Conservation (phyloP, 2,113 vertebrate genomes). For the Channa argus region DNA sequence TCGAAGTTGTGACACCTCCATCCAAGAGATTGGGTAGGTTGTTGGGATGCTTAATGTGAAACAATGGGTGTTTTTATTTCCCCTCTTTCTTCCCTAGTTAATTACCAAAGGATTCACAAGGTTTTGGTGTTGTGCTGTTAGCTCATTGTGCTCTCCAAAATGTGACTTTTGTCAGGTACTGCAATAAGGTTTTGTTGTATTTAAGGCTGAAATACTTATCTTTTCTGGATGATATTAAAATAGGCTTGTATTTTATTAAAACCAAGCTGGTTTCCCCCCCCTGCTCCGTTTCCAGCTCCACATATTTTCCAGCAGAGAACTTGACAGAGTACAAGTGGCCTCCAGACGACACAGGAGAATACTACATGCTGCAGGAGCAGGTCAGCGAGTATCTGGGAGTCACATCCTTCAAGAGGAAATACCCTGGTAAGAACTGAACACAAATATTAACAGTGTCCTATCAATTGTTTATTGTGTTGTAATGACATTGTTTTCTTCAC, state of each 20-base stretch:
- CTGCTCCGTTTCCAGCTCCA: conserved; percentile 80
- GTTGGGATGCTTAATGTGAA: not conserved
- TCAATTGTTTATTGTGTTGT: not conserved
- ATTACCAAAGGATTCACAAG: not conserved
- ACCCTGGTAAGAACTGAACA: conserved; percentile 89
- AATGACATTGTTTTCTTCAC: not conserved
- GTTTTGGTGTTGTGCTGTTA: not conserved
- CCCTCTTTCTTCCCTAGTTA: not conserved
- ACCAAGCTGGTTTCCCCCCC: not conserved
- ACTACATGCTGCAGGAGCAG: conserved; percentile 99
- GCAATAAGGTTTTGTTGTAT: not conserved
- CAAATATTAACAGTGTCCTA: not conserved
- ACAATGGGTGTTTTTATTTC: not conserved
- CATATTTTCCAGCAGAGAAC: conserved; percentile 98
- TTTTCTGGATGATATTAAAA: no score
- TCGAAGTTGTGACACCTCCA: conserved; percentile 93
- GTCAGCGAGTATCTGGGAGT: conserved; percentile 98
- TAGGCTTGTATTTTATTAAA: not conserved
- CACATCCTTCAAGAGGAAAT: conserved; percentile 98
- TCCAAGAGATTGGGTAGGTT: conserved; percentile 91
- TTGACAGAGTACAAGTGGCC: conserved; percentile 99
- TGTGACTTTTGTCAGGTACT: not conserved
- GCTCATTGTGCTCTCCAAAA: not conserved
- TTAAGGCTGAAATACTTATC: not conserved
- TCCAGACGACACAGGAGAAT: conserved; percentile 95